These are phyloP conservation scores for Enoplosus armatus DNA, from an alignment of 2,797 vertebrate species.

Conservation along the genomic window DNA sequence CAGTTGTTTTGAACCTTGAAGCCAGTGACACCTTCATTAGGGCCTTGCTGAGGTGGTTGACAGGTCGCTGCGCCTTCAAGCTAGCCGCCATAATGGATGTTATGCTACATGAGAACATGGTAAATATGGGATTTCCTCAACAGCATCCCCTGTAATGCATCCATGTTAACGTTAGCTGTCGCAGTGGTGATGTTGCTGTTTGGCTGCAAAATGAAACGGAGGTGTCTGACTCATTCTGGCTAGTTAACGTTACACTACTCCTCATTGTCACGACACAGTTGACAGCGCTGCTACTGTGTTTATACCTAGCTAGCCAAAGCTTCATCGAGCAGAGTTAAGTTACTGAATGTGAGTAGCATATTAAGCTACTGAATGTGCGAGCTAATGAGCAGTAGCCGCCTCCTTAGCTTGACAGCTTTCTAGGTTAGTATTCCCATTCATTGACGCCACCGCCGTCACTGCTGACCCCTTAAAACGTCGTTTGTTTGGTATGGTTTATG, in stretches of 20 bases:
- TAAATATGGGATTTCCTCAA: background rate
- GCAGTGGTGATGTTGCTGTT: conserved; percentile 36
- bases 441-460: background rate
- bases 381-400: conserved; percentile 31
- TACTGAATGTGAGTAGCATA: background rate
- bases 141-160: conserved; percentile 16
- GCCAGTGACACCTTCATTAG: background rate
- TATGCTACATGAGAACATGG: background rate
- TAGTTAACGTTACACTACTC: conserved; percentile 7
- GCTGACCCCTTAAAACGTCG: background rate
- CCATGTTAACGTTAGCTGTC: conserved; percentile 30
- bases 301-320: background rate
- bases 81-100: background rate
- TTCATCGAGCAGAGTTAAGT: background rate
- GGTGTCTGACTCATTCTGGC: conserved; percentile 45
- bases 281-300: conserved; percentile 23
- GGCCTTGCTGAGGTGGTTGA: background rate
- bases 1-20: conserved; percentile 11
- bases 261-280: conserved; percentile 43
- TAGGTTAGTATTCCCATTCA: conserved; percentile 8
- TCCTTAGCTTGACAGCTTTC: conserved; percentile 5
- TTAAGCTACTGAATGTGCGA: background rate
- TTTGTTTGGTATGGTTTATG: background rate
- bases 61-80: background rate
- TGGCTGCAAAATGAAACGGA: conserved; percentile 7